A percentile compares a stretch with the other conserved stretches of the same genome.
Conservation (phyloP, 2,888 invertebrate species). For the Entomobrya multifasciata region DNA sequence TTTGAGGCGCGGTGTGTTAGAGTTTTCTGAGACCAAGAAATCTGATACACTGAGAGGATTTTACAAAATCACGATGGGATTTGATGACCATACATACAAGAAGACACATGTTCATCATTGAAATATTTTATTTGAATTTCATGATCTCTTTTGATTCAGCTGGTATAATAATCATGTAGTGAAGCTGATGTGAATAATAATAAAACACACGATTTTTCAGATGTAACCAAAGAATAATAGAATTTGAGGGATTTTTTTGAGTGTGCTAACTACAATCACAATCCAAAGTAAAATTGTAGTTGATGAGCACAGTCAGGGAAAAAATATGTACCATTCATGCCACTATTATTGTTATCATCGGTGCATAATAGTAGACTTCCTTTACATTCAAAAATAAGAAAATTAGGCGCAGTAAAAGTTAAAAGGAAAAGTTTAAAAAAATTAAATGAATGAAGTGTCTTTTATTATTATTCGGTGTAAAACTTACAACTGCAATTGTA, state of each 20-base stretch:
- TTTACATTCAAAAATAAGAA: slow-evolving; percentile 3
- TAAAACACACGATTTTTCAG: not conserved
- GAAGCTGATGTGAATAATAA: slow-evolving; percentile 13
- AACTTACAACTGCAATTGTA: not conserved
- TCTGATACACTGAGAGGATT: slow-evolving; percentile 3
- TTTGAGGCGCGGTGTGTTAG: slow-evolving; percentile 26
- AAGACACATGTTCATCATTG: not conserved
- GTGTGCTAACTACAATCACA: too few relatives aligned
- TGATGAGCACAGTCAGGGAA: not conserved
- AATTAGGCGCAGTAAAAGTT: slow-evolving; percentile 26
- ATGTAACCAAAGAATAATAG: not conserved
- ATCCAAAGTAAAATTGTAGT: not conserved
- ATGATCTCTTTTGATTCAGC: not conserved
- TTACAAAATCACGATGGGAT: slow-evolving; percentile 10
- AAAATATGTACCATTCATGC: not conserved
- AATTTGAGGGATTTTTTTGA: not conserved
- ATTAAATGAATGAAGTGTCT: slow-evolving; percentile 29
- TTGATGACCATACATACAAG: slow-evolving; percentile 18
- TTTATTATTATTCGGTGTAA: not conserved
- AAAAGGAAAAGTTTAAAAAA: slow-evolving; percentile 28
- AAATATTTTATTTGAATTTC: slow-evolving; percentile 19
- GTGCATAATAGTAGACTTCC: not conserved
- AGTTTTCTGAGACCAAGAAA: slow-evolving; percentile 9
- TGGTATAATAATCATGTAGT: too few relatives aligned
- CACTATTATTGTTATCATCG: slow-evolving; percentile 12